A percentile compares a stretch with the other conserved stretches of the same genome.
phyloP scores from a whole-genome alignment of 2,888 invertebrate species.

The Apamea monoglypha region DNA sequence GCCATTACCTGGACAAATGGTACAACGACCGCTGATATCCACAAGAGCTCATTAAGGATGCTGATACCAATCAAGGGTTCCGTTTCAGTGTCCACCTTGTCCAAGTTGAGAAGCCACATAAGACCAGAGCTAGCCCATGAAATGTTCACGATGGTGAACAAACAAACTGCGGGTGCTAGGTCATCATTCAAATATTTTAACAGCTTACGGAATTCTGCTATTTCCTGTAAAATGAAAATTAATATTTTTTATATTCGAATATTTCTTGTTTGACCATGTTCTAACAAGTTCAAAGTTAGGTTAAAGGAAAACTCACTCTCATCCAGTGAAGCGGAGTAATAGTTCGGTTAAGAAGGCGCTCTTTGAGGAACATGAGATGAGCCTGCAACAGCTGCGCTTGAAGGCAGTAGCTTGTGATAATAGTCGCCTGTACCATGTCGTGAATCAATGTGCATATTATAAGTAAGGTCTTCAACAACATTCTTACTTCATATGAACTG shows the following conservation, averaged over 20 bases:
- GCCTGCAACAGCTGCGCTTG: slow-evolving; percentile 94
- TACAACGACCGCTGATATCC: slow-evolving; percentile 92
- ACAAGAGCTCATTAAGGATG: slow-evolving; percentile 91
- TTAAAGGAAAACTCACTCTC: slow-evolving; percentile 89
- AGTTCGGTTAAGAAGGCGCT: slow-evolving; percentile 93
- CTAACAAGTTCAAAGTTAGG: background rate
- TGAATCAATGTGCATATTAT: slow-evolving; percentile 93
- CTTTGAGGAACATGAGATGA: slow-evolving; percentile 93
- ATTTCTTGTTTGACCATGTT: background rate
- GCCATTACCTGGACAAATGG: slow-evolving; percentile 92
- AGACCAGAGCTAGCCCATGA: slow-evolving; percentile 93
- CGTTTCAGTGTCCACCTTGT: slow-evolving; percentile 90
- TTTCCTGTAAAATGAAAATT: slow-evolving; percentile 89
- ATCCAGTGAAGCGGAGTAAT: slow-evolving; percentile 94
- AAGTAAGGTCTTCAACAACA: slow-evolving; percentile 90
- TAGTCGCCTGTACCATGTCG: slow-evolving; percentile 95
- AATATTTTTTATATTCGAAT: background rate
- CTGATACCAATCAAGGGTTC: slow-evolving; percentile 91
- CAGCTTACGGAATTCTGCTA: slow-evolving; percentile 94
- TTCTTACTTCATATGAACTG: slow-evolving; percentile 88
- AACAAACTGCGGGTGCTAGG: slow-evolving; percentile 93
- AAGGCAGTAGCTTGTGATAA: slow-evolving; percentile 95
- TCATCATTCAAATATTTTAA: slow-evolving; percentile 94
- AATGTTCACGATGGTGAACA: slow-evolving; percentile 94
- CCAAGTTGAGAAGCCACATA: slow-evolving; percentile 92